phyloP scores from a whole-genome alignment of 1,140 invertebrate species.

The Danaus melanippus region DNA sequence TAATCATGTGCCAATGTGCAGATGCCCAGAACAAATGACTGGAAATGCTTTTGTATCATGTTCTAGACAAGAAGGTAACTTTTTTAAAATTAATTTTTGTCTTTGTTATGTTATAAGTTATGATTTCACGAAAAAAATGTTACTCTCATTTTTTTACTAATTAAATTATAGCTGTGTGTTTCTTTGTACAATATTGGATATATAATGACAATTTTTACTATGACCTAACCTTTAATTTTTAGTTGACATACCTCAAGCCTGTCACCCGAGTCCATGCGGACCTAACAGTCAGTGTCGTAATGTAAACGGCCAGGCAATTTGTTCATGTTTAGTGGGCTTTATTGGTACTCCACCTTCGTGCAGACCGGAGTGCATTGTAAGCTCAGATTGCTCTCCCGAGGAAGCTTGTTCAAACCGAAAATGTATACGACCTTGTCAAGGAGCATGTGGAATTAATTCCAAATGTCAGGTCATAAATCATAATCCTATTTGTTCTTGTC shows the following conservation, averaged over 20 bases:
- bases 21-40: constrained; percentile 76
- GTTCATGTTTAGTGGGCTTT: constrained; percentile 81
- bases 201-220: too few species aligned
- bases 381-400: constrained; percentile 78
- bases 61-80: constrained; percentile 69
- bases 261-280: constrained; percentile 76
- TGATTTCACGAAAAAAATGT: too few species aligned
- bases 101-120: too few species aligned
- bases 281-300: constrained; percentile 80
- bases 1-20: constrained; percentile 78
- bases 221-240: constrained; percentile 22
- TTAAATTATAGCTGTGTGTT: too few species aligned
- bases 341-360: constrained; percentile 85
- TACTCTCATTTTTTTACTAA: too few species aligned
- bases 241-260: constrained; percentile 65
- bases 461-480: constrained; percentile 82
- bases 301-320: constrained; percentile 78
- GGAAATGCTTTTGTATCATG: constrained; percentile 85
- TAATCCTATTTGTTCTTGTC: constrained; percentile 84
- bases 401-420: constrained; percentile 81
- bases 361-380: constrained; percentile 78
- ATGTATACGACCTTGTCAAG: constrained; percentile 82
- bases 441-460: constrained; percentile 79
- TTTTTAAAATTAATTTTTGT: too few species aligned
- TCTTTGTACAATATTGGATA: too few species aligned